Evolutionary conservation across 2,797 vertebrate genomes (phyloP), one percentile per base, ranked within the genome.

Genomic region (Darevskia nairensis): DNA sequence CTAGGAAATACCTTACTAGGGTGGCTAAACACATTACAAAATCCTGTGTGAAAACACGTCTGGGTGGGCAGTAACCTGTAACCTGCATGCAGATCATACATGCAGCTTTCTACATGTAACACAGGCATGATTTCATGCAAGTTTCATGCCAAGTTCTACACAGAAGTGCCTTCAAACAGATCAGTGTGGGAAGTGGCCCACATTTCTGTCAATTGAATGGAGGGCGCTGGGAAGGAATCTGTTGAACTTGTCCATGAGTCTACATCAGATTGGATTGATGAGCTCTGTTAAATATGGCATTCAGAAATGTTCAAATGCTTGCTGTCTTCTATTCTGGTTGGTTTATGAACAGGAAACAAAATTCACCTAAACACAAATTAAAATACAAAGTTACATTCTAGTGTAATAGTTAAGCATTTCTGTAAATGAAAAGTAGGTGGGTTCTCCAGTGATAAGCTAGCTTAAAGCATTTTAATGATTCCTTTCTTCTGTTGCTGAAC

Each of bases 401-500:
- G 25, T 59, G 64, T 27, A 44, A 71, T 25, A 15, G 17, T 71
- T 23, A 75, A 39, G 21, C 35, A 2, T 82, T 50, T 69, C 35
- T 83, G 74, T 77, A 72, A 84, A 75, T 77, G 6, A 77, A 69
- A 77, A 71, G 41, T 55, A 88, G 55, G 76, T 89, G 74, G 59
- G 81, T 86, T 78, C 35, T 87, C 23, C 35, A 68, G n/a, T 32
- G 27, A 44, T 66, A 44, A 69, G 32, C 32, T 77, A 82, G 84
- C 69, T 87, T 44, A 84, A 74, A 89, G 78, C 83, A 84, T 90
- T 90, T 87, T 84, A 83, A 84, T 74, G 21, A 82, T 87, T 32
- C 9, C 32, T 87, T 11, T 80, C 55, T 86, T 69, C 35, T 86
- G 35, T 69, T 86, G 64, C 64, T 83, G 84, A 86, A 85, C 3